Base-by-base conservation (phyloP, 1,140 invertebrate species). In the Drosophila sp. region DNA sequence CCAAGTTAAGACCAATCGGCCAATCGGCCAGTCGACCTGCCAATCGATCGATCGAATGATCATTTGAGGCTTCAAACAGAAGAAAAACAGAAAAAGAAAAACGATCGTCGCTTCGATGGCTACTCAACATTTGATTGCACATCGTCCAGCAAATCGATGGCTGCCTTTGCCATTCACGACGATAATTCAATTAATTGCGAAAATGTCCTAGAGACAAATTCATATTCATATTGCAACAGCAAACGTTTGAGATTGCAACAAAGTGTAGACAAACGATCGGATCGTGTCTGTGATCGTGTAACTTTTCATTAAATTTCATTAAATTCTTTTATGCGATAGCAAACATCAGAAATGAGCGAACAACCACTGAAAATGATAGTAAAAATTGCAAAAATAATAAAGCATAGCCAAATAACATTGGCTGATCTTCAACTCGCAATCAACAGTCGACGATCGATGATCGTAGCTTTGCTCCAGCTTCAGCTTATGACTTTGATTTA, bases 161-260 rank as follows among this genome's bases (percentile, higher is more conserved):
- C 57, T 78, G 78, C 81, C 64, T 89, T 83, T 89, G 84, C 84
- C 83, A 89, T 89, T 89, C 83, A 89, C 83, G 83, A 84, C 84
- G 83, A 89, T 89, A 89, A 89, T 89, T 89, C 83, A 89, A 89
- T 89, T 89, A 89, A 89, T 89, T 89, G 83, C 84, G 63, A 89
- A 89, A 89, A 89, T 89, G 80, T 89, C 83, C 83, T 89, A 89
- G 84, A 89, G 83, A 84, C 84, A 89, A 89, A 89, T 89, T 83
- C 83, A 83, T 77, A 87, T 87, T 87, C 82, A 86, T 67, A 80
- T 62, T 34, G 72, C 80, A 72, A 70, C 67, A 74, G 34, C 43
- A 63, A 46, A 21, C 21, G 21, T 1, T 1, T 1, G 21, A 2
- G 21, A 21, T 14, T 27, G 9, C 21, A 41, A 34, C 81, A 86